A percentile compares a stretch with the other conserved stretches of the same genome.
Evolutionary conservation across 1,140 invertebrate genomes (phyloP).

Genomic region (Cecropterus lyciades): DNA sequence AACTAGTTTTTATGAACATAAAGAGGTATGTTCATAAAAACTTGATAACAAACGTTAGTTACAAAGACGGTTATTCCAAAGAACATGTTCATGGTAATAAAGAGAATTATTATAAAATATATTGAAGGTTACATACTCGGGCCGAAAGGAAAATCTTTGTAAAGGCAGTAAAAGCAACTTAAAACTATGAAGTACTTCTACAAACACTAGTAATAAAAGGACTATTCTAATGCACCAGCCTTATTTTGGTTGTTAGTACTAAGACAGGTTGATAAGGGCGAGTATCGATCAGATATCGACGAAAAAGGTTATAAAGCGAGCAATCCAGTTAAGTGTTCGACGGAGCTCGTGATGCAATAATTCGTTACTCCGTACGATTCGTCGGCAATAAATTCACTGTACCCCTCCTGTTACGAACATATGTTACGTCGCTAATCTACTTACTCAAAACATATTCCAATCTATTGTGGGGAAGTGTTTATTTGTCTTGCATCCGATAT

Average conservation of each 20-base stretch:
- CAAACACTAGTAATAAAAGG: neutral
- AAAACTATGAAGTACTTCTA: no score
- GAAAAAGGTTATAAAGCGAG: slow-evolving; percentile 46
- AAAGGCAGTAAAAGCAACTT: no score
- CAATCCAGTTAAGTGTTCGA: slow-evolving; percentile 62
- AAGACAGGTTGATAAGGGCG: slow-evolving; percentile 11
- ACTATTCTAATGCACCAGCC: neutral
- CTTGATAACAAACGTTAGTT: no score
- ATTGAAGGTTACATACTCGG: no score
- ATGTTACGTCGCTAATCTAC: slow-evolving; percentile 58
- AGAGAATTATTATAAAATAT: no score
- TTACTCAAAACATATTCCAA: slow-evolving; percentile 29
- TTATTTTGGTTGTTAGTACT: slow-evolving; percentile 5
- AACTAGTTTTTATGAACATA: no score
- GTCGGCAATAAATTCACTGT: slow-evolving; percentile 55
- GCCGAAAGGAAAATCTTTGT: no score
- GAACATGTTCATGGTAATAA: no score
- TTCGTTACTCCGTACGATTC: slow-evolving; percentile 47
- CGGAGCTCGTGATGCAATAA: slow-evolving; percentile 64
- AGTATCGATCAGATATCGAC: slow-evolving; percentile 35
- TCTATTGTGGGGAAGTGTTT: slow-evolving; percentile 27
- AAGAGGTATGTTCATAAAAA: no score
- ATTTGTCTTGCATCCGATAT: slow-evolving; percentile 8
- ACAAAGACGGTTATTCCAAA: no score
- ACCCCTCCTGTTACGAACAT: slow-evolving; percentile 59